Base-by-base conservation (phyloP, 1,140 invertebrate genomes). In the Drosophila tristis region DNA sequence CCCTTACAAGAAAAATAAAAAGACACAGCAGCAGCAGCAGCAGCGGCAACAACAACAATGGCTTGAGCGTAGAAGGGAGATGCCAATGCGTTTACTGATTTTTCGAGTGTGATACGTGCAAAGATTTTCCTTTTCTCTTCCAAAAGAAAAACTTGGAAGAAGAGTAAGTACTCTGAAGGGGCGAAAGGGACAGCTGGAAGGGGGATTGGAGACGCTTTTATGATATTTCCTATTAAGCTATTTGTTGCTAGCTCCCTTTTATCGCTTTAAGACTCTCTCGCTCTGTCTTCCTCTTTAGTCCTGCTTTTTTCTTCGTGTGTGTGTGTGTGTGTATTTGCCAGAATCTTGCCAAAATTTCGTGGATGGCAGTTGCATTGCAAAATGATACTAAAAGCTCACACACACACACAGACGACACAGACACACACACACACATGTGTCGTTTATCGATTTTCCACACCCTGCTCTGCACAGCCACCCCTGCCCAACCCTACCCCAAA, bases 181-280 rank as follows among this genome's bases (percentile, higher is more conserved):
- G 7, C 4, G 15, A 7, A 5, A 11, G 45, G 6, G 13, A 8
- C 2, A 20, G 20, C 0, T n/a, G 5, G 1, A 8, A 29, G n/a
- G 23, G 23, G 49, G 20, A 25, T 11, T 39, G 8, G 59, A 49
- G 56, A 77, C 64, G 72, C 81, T 80, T 86, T 86, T 86, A 80
- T 80, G 81, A 81, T 80, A 86, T 86, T 86, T 86, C 68, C 81
- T 86, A 86, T 86, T 86, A 86, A 86, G 81, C 77, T 80, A 86
- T 86, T 86, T 80, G 74, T 86, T 74, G 80, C 74, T 58, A 65
- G 66, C 66, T 78, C 77, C 58, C 76, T 55, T 75, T 76, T 68
- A 75, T 71, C 57, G 61, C 67, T 54, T 43, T 58, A 39, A 47
- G 35, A 13, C 56, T 48, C 42, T 45, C 31, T 26, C 43, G 20